Percentiles rank a stretch among this genome's conserved stretches.
These are phyloP conservation scores for Etheostoma perlongum DNA, from an alignment of 2,797 vertebrate species.

Conservation along the genomic window DNA sequence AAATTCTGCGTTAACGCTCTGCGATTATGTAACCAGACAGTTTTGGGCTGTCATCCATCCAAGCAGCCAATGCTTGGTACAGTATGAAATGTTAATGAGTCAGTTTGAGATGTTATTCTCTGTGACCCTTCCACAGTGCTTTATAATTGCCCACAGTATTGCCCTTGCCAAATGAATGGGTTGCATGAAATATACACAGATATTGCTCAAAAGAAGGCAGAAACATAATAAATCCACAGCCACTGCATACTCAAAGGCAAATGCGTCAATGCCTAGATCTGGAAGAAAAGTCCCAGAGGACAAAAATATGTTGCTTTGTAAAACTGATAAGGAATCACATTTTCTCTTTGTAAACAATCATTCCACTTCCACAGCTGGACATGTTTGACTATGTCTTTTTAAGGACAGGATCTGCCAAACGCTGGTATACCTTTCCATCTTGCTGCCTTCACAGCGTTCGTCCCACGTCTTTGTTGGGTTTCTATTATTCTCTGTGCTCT, in stretches of 20 bases:
- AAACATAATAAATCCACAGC: neutral
- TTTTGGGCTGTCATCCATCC: conserved; percentile 50
- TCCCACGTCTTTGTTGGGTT: conserved; percentile 12
- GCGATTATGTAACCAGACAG: conserved; percentile 47
- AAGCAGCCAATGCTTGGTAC: conserved; percentile 40
- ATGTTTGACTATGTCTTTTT: conserved; percentile 42
- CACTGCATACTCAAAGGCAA: no score
- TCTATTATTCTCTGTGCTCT: conserved; percentile 2
- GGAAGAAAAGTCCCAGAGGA: conserved; percentile 14
- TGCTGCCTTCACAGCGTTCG: conserved; percentile 21
- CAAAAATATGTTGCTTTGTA: conserved; percentile 30
- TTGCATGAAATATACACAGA: conserved; percentile 13
- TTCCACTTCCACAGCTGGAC: conserved; percentile 32
- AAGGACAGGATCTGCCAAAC: conserved; percentile 29
- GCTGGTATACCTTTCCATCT: conserved; percentile 18
- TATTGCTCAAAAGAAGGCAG: neutral
- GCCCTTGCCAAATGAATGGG: conserved; percentile 17
- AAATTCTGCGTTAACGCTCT: conserved; percentile 27
- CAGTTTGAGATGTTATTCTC: conserved; percentile 49
- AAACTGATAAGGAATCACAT: conserved; percentile 34
- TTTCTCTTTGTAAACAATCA: conserved; percentile 30
- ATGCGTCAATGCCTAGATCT: neutral
- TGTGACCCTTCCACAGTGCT: conserved; percentile 47
- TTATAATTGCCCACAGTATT: conserved; percentile 50
- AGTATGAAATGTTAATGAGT: conserved; percentile 69